Base-by-base conservation (phyloP, 2,888 invertebrate genomes). In the Myopa tessellatipennis region DNA sequence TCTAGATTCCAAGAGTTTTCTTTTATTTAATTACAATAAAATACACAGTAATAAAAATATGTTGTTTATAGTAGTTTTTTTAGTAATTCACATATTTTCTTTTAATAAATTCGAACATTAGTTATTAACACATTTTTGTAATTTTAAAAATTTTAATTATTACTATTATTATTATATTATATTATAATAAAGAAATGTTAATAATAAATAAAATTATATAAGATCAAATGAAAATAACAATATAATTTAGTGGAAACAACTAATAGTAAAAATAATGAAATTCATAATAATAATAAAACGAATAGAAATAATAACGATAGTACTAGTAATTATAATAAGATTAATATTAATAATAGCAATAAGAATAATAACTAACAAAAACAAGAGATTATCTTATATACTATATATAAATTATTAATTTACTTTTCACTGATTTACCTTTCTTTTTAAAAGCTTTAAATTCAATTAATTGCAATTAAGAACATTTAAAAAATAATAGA, bases 41-140 rank as follows among this genome's bases (percentile, higher is more conserved):
- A 65, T 74, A 65, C 63, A 65, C 65, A 63, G 26, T 76, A 71
- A 71, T 71, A 76, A 71, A 76, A 76, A 70, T 76, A 76, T 70
- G 26, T 34, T 58, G 26, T 34, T 58, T 50, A 74, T 61, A 76
- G 69, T 70, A 60, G 69, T 70, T 61, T 61, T 69, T 69, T 45
- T 45, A 45, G 45, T 60, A 76, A 76, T 76, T 70, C n/a, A 70
- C 60, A 76, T 36, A 45, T 36, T 60, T 50, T 74, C 38, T 4
- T 61, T n/a, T 61, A 61, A 61, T 61, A 61, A 45, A 45, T 45
- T 45, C 45, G 45, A 45, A 45, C 10, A 45, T 45, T 45, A 45
- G 45, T 45, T 45, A 45, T 26, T 26, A 26, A 26, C 26, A 45
- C 45, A 45, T 45, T 45, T 45, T 45, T 8, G 0, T 1, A 45